Evolutionary conservation across 2,888 invertebrate species (phyloP).

Genomic region (Philonicus albiceps): DNA sequence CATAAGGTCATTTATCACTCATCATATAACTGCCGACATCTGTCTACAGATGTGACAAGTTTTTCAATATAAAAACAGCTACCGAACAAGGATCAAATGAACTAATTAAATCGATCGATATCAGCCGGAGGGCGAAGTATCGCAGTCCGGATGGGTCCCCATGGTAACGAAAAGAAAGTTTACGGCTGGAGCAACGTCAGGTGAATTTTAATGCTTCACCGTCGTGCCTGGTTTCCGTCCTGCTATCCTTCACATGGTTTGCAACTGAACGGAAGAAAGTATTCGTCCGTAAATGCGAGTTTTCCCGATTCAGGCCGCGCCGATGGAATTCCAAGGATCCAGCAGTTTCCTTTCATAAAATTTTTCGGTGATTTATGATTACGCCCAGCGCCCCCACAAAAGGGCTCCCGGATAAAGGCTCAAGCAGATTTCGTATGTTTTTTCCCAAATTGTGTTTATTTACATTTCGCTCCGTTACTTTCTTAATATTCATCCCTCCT

Average conservation of each 20-base stretch:
- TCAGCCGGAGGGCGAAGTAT: too few relatives aligned
- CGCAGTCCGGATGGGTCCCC: neutral
- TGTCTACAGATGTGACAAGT: neutral
- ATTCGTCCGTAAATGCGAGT: neutral
- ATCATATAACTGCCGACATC: neutral
- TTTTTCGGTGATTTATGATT: neutral
- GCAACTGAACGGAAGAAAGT: neutral
- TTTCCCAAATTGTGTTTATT: neutral
- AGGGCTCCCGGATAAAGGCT: neutral
- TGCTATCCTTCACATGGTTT: neutral
- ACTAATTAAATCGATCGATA: neutral
- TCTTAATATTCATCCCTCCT: neutral
- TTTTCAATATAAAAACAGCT: neutral
- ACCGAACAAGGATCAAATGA: neutral
- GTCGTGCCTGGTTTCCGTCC: neutral
- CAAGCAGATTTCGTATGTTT: neutral
- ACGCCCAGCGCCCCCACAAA: neutral
- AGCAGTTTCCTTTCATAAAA: neutral
- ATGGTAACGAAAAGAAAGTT: constrained; percentile 1
- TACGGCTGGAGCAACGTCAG: neutral
- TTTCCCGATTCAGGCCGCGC: neutral
- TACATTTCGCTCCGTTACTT: neutral
- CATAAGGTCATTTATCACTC: too few relatives aligned
- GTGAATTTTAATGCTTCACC: constrained; percentile 3
- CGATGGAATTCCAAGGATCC: neutral